phyloP scores from a whole-genome alignment of 2,888 invertebrate genomes.

The Buathra laborator region DNA sequence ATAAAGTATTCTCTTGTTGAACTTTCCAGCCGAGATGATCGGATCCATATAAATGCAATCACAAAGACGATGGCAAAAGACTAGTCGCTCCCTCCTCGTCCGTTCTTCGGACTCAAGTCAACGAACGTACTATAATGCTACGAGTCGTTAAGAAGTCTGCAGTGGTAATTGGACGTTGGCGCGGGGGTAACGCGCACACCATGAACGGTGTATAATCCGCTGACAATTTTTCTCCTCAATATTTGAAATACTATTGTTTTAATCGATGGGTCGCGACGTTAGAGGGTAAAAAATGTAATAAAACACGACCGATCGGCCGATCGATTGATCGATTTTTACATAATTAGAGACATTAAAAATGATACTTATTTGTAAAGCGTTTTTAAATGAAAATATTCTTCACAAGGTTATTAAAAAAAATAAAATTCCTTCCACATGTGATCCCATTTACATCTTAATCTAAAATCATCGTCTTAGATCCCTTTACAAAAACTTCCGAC shows the following conservation, averaged over 20 bases:
- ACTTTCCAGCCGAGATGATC: constrained; percentile 72
- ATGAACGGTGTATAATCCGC: background rate
- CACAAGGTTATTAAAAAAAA: no score
- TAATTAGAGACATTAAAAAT: no score
- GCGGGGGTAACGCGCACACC: background rate
- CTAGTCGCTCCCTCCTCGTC: constrained; percentile 12
- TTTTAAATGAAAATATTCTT: no score
- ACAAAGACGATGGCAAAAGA: constrained; percentile 70
- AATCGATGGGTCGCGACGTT: background rate
- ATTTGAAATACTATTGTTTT: background rate
- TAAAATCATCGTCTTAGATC: background rate
- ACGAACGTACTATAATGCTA: background rate
- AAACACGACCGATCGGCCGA: no score
- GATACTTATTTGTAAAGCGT: no score
- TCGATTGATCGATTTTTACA: no score
- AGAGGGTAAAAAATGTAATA: no score
- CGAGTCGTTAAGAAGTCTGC: background rate
- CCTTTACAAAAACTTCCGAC: background rate
- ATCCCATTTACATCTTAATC: background rate
- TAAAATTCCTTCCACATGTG: no score
- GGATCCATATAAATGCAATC: constrained; percentile 81
- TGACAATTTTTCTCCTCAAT: background rate
- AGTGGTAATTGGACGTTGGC: background rate
- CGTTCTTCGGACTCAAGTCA: background rate
- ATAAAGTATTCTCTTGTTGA: constrained; percentile 38